Evolutionary conservation across 2,888 invertebrate genomes (phyloP).

Genomic region (Sipha maydis): DNA sequence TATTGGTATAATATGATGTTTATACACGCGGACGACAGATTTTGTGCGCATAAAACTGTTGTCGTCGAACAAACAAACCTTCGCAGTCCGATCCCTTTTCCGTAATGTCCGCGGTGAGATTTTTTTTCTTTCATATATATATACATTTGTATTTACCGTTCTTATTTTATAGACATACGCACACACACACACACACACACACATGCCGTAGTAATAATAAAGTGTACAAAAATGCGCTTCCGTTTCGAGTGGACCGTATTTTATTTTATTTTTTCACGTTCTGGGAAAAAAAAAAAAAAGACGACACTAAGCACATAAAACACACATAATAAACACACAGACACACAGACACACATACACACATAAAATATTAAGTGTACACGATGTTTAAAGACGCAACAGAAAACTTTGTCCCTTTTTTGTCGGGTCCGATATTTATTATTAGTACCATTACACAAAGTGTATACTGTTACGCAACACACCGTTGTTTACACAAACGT

Average conservation of each 20-base stretch:
- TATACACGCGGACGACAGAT: not conserved
- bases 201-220: not conserved
- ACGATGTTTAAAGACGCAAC: not conserved
- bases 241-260: slow-evolving; percentile 41
- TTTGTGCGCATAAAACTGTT: not conserved
- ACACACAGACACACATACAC: not conserved
- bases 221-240: slow-evolving; percentile 22
- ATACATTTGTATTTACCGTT: slow-evolving; percentile 23
- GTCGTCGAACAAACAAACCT: slow-evolving; percentile 44
- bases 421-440: slow-evolving; percentile 18
- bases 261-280: not conserved
- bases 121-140: not conserved
- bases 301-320: not conserved
- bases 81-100: slow-evolving; percentile 4
- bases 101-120: not conserved
- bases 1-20: not conserved
- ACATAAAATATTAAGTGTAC: too few relatives aligned
- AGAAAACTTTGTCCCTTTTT: slow-evolving; percentile 38
- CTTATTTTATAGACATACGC: not conserved
- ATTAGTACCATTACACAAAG: not conserved
- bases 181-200: too few relatives aligned
- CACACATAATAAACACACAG: not conserved
- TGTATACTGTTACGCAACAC: slow-evolving; percentile 47
- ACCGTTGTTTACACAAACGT: slow-evolving; percentile 46
- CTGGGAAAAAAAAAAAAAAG: slow-evolving; percentile 30